Conservation (phyloP, 2,888 invertebrate species). For the Vandiemenella viatica region DNA sequence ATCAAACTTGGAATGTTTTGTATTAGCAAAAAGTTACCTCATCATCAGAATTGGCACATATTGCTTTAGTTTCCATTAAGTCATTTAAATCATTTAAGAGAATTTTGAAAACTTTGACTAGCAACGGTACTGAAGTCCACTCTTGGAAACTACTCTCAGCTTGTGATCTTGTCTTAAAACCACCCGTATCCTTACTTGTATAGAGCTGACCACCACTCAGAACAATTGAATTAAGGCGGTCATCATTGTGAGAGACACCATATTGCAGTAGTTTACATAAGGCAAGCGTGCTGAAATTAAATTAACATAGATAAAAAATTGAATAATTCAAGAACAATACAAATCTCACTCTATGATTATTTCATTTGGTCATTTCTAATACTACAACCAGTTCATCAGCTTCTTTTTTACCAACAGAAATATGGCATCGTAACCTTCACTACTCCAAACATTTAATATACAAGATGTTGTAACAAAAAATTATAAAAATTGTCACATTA, state of each 20-base stretch:
- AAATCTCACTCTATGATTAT: background rate
- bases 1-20: too few species aligned
- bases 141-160: slow-evolving; percentile 34
- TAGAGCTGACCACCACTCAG: slow-evolving; percentile 41
- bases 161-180: slow-evolving; percentile 24
- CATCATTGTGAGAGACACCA: slow-evolving; percentile 47
- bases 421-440: too few species aligned
- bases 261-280: slow-evolving; percentile 53
- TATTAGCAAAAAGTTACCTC: too few species aligned
- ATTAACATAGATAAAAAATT: background rate
- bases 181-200: slow-evolving; percentile 9
- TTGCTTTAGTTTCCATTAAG: slow-evolving; percentile 31
- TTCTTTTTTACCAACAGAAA: too few species aligned
- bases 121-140: slow-evolving; percentile 47
- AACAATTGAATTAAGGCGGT: slow-evolving; percentile 36
- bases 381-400: too few species aligned
- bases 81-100: slow-evolving; percentile 46
- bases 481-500: background rate
- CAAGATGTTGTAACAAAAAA: background rate
- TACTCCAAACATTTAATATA: too few species aligned
- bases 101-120: slow-evolving; percentile 56
- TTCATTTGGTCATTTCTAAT: too few species aligned
- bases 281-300: slow-evolving; percentile 37
- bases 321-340: background rate
- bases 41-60: too few species aligned